These are phyloP conservation scores for Cardinalis cardinalis DNA, from an alignment of 2,113 vertebrate genomes.

Conservation along the genomic window DNA sequence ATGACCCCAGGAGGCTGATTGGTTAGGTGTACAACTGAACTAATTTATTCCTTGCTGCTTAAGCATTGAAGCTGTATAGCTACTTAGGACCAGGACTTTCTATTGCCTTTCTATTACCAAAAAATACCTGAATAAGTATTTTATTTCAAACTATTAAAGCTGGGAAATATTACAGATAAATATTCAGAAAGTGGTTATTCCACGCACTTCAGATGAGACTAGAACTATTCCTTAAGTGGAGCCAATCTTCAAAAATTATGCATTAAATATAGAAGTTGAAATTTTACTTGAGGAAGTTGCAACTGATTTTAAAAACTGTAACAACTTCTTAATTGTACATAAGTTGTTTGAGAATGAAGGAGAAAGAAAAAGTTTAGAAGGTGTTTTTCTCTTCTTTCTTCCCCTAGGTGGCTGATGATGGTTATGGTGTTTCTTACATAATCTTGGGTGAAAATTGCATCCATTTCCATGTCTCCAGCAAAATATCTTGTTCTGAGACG, in stretches of 20 bases:
- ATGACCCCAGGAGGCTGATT: neutral
- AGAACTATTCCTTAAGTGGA: neutral
- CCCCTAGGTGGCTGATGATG: constrained; percentile 91
- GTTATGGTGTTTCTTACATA: constrained; percentile 96
- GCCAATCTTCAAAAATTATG: neutral
- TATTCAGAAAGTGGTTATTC: neutral
- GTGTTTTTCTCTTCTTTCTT: neutral
- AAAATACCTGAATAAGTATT: neutral
- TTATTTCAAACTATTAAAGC: neutral
- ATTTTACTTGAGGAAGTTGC: neutral
- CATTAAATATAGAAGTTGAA: neutral
- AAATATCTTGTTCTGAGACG: constrained; percentile 89
- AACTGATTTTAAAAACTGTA: neutral
- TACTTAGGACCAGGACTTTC: neutral
- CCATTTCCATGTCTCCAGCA: constrained; percentile 96
- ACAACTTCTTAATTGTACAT: neutral
- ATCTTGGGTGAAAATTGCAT: constrained; percentile 87
- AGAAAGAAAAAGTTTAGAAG: neutral
- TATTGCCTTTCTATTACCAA: neutral
- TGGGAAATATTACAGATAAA: neutral
- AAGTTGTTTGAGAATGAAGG: neutral
- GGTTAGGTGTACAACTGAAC: neutral
- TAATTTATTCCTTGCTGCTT: neutral
- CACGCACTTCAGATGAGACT: neutral
- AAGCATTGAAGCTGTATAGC: neutral